Evolutionary conservation across 2,113 vertebrate species (phyloP).

Genomic region (Eudyptes chrysolophus): DNA sequence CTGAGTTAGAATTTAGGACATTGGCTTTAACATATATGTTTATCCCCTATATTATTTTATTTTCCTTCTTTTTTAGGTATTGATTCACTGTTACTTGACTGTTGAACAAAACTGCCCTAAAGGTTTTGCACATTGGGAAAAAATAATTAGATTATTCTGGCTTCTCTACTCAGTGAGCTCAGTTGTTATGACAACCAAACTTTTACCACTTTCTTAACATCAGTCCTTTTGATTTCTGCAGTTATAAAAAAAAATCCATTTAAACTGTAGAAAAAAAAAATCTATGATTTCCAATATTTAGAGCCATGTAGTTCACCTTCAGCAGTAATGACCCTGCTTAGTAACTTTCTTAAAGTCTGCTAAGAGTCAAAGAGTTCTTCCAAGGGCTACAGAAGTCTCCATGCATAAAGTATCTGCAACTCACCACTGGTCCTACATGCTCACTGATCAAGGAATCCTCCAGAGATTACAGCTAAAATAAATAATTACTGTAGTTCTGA

Average conservation of each 20-base stretch:
- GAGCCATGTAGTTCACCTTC: not conserved
- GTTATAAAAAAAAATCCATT: not conserved
- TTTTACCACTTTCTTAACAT: not conserved
- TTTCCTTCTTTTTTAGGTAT: not conserved
- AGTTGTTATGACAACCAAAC: conserved; percentile 40
- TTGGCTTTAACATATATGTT: not conserved
- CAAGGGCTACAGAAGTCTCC: not conserved
- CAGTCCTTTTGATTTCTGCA: not conserved
- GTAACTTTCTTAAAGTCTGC: not conserved
- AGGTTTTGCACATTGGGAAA: not conserved
- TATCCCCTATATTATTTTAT: not conserved
- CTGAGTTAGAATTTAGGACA: not conserved
- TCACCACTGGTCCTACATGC: not conserved
- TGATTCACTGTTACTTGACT: not conserved
- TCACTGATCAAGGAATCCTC: not conserved
- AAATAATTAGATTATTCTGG: not conserved
- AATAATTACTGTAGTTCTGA: not conserved
- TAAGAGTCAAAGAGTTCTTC: not conserved
- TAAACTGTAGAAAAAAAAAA: not conserved
- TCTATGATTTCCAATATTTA: not conserved
- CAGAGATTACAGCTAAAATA: not conserved
- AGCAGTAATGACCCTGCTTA: not conserved
- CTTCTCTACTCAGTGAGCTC: not conserved
- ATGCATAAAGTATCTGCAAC: not conserved
- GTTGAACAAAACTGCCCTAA: not conserved